Conservation (phyloP, 2,113 vertebrate genomes). For the Sclerurus mexicanus region DNA sequence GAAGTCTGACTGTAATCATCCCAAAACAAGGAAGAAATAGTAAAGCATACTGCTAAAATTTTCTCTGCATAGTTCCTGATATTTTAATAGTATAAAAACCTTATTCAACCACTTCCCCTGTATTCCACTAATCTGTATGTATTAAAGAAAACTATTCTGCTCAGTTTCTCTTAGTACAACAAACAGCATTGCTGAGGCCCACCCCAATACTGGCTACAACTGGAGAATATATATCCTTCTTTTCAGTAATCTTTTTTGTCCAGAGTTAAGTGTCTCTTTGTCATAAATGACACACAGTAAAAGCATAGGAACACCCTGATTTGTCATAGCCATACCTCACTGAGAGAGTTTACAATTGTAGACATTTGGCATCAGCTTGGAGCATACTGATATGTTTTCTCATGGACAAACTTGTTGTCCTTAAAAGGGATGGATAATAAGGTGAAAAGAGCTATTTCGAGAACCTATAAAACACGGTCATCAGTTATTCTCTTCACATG, state of each 20-base stretch:
- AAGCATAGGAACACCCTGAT: not conserved
- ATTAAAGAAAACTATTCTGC: not conserved
- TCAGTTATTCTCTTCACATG: not conserved
- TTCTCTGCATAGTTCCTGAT: not conserved
- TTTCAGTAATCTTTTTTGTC: not conserved
- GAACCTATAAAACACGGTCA: not conserved
- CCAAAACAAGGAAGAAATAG: not conserved
- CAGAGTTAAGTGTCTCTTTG: not conserved
- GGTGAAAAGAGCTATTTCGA: not conserved
- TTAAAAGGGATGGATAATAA: not conserved
- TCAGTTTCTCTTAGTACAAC: not conserved
- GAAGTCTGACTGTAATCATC: not conserved
- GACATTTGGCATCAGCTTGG: not conserved
- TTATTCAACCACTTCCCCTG: not conserved
- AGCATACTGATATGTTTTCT: not conserved
- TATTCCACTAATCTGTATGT: not conserved
- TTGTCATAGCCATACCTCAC: not conserved
- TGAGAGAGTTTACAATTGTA: not conserved
- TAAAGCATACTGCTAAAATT: not conserved
- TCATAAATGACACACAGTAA: not conserved
- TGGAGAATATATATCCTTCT: not conserved
- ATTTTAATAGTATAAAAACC: not conserved
- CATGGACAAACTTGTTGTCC: not conserved
- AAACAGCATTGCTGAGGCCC: not conserved
- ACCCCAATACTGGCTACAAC: fast-evolving